Base-by-base conservation (phyloP, 2,888 invertebrate species). In the Archips xylosteana region DNA sequence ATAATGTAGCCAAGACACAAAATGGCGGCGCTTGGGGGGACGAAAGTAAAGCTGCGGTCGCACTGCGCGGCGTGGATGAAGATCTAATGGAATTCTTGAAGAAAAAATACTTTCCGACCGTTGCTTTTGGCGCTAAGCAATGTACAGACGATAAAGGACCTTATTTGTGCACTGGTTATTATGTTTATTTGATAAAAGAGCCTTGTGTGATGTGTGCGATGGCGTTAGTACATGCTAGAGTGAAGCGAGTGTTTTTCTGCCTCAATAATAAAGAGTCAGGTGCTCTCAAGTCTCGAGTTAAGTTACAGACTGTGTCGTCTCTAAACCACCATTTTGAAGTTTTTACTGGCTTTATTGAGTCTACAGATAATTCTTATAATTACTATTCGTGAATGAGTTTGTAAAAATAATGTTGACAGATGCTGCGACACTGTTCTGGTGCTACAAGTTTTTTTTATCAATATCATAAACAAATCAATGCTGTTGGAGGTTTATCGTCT, bases 191-290 rank as follows among this genome's bases (percentile, higher is more conserved):
- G 59, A 95, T 97, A 0, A 95, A 95, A 75, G 99, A 99, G 87
- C 99, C 99, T 0, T 99, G 99, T 90, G 86, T 97, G 0, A 98
- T 99, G 97, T 99, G 99, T 91, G 95, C 98, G 0, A 99, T 99
- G 99, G 99, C 97, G 0, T 92, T 99, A 70, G 95, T 99, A 0
- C 99, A 99, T 88, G 98, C 98, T n/a, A 94, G 99, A 76, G 96
- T 96, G 0, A 96, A 96, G 69, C 95, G 97, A 74, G 96, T 99
- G 2, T 99, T 99, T 87, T 99, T 97, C 85, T 95, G 96, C 5
- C 83, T 92, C 0, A 83, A 92, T 0, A 95, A 95, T 74, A 86
- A 89, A 0, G 73, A 79, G 0, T 93, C 95, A 72, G 99, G 99
- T 0, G 97, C 96, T 0, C 88, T 99, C 0, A 96, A 96, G 0